These are phyloP conservation scores for Herminia tarsipennalis DNA, from an alignment of 2,888 invertebrate species.

Conservation along the genomic window DNA sequence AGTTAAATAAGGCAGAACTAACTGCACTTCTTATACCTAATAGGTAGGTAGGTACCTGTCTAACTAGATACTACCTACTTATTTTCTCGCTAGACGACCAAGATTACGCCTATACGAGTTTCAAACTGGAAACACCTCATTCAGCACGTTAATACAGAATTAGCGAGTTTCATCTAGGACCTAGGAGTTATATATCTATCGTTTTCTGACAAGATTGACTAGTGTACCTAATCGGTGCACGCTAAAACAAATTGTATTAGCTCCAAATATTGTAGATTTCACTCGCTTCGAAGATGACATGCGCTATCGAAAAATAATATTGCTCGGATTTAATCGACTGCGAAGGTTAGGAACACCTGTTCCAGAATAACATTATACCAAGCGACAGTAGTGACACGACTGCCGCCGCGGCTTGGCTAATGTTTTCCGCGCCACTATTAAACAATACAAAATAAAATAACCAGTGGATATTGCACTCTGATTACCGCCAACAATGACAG, in stretches of 20 bases:
- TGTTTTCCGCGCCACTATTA: constrained; percentile 52
- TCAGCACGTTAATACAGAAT: constrained; percentile 42
- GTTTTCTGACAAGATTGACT: neutral
- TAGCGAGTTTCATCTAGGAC: constrained; percentile 17
- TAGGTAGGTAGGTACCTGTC: too few species aligned
- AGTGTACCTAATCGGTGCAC: neutral
- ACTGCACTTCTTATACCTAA: neutral
- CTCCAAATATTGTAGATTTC: neutral
- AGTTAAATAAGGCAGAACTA: too few species aligned
- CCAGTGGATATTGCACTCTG: constrained; percentile 66
- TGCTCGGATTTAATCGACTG: constrained; percentile 25
- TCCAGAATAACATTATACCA: constrained; percentile 42
- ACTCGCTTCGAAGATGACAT: constrained; percentile 6
- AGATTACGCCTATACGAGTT: constrained; percentile 24
- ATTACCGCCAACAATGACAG: constrained; percentile 55
- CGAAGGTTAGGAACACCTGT: constrained; percentile 45
- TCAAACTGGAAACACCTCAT: constrained; percentile 66
- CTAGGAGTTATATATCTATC: neutral
- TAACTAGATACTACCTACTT: neutral
- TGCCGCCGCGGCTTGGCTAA: constrained; percentile 49
- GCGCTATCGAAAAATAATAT: constrained; percentile 17
- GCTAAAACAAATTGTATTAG: neutral
- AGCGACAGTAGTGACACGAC: constrained; percentile 43
- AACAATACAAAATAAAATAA: constrained; percentile 51
- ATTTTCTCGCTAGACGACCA: constrained; percentile 8